phyloP scores from a whole-genome alignment of 2,113 vertebrate genomes.

The Python bivittatus region DNA sequence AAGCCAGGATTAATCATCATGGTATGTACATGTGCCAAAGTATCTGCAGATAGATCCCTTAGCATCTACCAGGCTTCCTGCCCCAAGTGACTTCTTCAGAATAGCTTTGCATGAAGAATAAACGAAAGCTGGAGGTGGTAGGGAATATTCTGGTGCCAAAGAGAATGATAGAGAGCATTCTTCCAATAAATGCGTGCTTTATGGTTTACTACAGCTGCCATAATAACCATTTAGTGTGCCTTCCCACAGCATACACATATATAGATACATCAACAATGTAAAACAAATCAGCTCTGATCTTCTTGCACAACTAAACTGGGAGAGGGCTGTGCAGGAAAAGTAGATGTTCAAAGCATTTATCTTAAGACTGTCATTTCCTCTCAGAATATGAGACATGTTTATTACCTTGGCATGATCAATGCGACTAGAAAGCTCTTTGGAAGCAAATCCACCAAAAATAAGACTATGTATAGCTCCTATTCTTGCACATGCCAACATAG shows the following conservation, averaged over 20 bases:
- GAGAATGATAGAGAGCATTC: neutral
- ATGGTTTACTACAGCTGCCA: neutral
- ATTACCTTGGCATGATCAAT: constrained; percentile 93
- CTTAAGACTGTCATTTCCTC: neutral
- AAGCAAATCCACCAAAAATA: constrained; percentile 97
- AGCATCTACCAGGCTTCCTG: neutral
- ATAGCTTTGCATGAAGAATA: neutral
- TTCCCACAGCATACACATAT: neutral
- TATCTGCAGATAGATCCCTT: neutral
- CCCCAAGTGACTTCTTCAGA: neutral
- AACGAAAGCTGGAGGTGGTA: neutral
- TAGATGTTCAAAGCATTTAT: neutral
- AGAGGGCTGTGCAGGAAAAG: neutral
- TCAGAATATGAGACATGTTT: neutral
- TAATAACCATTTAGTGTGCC: neutral
- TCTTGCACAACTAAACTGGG: neutral
- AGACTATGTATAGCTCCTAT: constrained; percentile 95
- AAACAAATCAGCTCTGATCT: neutral
- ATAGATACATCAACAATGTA: no score
- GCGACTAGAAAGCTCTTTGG: constrained; percentile 90
- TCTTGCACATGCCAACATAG: constrained; percentile 94
- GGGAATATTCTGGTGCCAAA: no score
- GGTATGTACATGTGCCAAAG: neutral
- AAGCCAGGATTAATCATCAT: neutral
- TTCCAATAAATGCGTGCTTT: neutral